These are phyloP conservation scores for Actinia equina DNA, from an alignment of 64 coral and sea anemone species.

Conservation along the genomic window DNA sequence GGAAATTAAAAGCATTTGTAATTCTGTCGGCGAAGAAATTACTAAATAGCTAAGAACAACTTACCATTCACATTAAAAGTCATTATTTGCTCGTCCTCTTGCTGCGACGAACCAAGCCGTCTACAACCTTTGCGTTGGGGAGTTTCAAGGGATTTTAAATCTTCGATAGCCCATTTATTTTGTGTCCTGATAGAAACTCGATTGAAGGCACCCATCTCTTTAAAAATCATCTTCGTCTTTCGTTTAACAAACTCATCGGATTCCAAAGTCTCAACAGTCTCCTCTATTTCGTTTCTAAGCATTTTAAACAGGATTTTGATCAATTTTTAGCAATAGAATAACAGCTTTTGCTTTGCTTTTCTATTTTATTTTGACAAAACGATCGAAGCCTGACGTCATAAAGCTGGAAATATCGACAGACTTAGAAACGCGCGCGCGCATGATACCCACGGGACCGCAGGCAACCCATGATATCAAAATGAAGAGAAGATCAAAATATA, in stretches of 20 bases:
- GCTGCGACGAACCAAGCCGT: background rate
- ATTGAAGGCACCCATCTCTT: background rate
- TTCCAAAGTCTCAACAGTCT: background rate
- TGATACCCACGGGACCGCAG: background rate
- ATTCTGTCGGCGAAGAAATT: background rate
- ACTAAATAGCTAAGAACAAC: background rate
- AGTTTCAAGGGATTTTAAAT: background rate
- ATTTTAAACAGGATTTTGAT: background rate
- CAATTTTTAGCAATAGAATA: too few relatives aligned
- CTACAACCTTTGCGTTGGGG: background rate
- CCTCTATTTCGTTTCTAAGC: background rate
- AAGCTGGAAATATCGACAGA: background rate
- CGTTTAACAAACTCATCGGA: background rate
- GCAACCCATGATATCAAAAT: background rate
- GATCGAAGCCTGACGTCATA: background rate
- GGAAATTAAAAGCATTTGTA: background rate
- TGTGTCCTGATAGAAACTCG: background rate
- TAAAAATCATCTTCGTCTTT: background rate
- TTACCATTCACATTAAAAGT: background rate
- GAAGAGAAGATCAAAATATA: too few relatives aligned
- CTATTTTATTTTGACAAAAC: background rate
- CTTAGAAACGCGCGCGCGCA: background rate
- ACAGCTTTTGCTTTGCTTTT: background rate
- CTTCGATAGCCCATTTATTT: background rate
- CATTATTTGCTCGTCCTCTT: background rate